Base-by-base conservation (phyloP, 2,888 invertebrate species). In the Gonocerus acuteangulatus region DNA sequence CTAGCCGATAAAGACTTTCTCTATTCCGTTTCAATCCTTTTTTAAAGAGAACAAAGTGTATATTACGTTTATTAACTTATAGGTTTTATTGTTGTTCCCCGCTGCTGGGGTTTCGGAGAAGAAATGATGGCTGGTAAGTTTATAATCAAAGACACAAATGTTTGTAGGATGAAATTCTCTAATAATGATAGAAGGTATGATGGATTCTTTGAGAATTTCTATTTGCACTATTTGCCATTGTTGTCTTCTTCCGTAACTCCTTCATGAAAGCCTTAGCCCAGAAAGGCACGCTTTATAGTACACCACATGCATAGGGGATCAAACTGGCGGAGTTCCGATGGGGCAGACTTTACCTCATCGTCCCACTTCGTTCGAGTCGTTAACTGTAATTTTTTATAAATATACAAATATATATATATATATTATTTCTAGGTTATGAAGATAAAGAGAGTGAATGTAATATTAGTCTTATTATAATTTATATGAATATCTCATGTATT, bases 231-330 rank as follows among this genome's bases (percentile, higher is more conserved):
- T n/a, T n/a, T n/a, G 27, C 27, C 27, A 27, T 27, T 27, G 4
- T n/a, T n/a, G 4, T 27, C 27, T 27, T 27, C 27, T 39, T 39
- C 15, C 15, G n/a, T 9, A 39, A 39, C 39, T 13, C n/a, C n/a
- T 9, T 3, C n/a, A 6, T 15, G 7, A 39, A 39, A 39, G 39
- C 39, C 39, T 39, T 39, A 39, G 39, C 39, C 39, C n/a, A 39
- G 39, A 39, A n/a, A 39, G 54, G 54, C 54, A 54, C 54, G 54
- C 54, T 54, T 54, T 39, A 54, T 54, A 54, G 54, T 54, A 19
- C 39, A 51, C 51, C 19, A 54, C 39, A 51, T 36, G 54, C 54
- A 54, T 54, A 54, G 54, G 54, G 51, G 54, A 54, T 54, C 54
- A 54, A 54, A 54, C 21, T 23, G 54, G 42, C 42, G 54, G 15